These are phyloP conservation scores for Acanthurus lineatus DNA, from an alignment of 2,797 vertebrate species.

Conservation along the genomic window DNA sequence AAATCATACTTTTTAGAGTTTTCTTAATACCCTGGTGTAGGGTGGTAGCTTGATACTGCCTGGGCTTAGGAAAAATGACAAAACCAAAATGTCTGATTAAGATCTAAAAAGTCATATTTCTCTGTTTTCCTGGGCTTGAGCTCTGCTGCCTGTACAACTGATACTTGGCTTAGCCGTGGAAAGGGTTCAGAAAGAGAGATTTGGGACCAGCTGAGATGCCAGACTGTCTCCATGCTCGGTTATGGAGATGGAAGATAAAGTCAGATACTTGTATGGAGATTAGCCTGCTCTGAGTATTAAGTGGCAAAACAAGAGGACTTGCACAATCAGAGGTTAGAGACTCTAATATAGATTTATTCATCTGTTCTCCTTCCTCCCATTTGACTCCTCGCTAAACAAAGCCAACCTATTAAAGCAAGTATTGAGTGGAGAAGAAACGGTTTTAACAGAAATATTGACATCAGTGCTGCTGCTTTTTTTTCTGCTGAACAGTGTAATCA, in stretches of 20 bases:
- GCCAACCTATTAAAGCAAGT: constrained; percentile 79
- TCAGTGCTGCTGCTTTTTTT: constrained; percentile 50
- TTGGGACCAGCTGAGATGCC: constrained; percentile 68
- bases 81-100: constrained; percentile 45
- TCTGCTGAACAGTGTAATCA: constrained; percentile 64
- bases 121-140: constrained; percentile 51
- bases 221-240: constrained; percentile 45
- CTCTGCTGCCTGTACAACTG: constrained; percentile 54
- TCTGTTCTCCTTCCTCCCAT: constrained; percentile 75
- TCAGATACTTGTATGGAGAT: constrained; percentile 72
- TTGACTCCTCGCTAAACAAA: constrained; percentile 79
- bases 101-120: constrained; percentile 43
- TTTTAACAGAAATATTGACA: constrained; percentile 85
- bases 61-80: constrained; percentile 16
- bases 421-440: constrained; percentile 80
- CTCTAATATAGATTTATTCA: constrained; percentile 81
- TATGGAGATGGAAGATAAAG: constrained; percentile 66
- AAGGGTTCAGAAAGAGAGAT: constrained; percentile 60
- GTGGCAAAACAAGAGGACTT: constrained; percentile 74
- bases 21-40: no score
- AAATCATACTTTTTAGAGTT: no score
- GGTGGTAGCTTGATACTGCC: no score
- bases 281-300: constrained; percentile 74
- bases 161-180: constrained; percentile 60
- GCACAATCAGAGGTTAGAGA: constrained; percentile 79